Percentiles rank a stretch among this genome's conserved stretches.
These are phyloP conservation scores for Chelidonichthys spinosus DNA, from an alignment of 2,797 vertebrate genomes.

Conservation along the genomic window DNA sequence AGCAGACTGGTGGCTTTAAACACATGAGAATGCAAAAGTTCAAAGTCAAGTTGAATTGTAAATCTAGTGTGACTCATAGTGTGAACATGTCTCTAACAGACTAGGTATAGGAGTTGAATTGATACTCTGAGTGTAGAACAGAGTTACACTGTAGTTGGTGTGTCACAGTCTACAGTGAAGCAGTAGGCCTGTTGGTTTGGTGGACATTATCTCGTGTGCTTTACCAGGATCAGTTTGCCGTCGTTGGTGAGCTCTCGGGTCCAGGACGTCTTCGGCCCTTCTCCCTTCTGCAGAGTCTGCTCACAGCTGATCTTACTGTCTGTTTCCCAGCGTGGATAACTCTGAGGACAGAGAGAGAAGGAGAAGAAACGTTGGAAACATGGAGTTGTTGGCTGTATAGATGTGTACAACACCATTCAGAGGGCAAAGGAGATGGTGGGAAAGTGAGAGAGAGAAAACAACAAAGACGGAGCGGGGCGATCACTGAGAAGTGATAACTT, in stretches of 20 bases:
- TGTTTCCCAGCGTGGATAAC: slow-evolving; percentile 87
- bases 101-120: not conserved
- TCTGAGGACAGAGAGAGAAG: slow-evolving; percentile 58
- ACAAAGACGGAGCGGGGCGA: slow-evolving; percentile 30
- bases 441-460: slow-evolving; percentile 26
- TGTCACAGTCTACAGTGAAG: not conserved
- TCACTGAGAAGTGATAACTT: slow-evolving; percentile 66
- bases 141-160: not conserved
- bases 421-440: slow-evolving; percentile 14
- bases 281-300: slow-evolving; percentile 91
- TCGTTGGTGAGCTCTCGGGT: slow-evolving; percentile 91
- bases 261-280: slow-evolving; percentile 93
- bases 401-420: not conserved
- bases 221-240: slow-evolving; percentile 91
- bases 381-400: not conserved
- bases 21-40: not conserved
- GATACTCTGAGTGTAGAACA: not conserved
- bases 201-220: not conserved
- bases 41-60: not conserved
- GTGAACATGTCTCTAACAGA: not conserved
- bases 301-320: slow-evolving; percentile 92
- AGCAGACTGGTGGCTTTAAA: not conserved
- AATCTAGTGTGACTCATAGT: not conserved
- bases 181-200: not conserved
- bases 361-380: not conserved